A percentile compares a stretch with the other conserved stretches of the same genome.
Evolutionary conservation across 2,113 vertebrate species (phyloP).

Genomic region (Hyperopisus bebe): DNA sequence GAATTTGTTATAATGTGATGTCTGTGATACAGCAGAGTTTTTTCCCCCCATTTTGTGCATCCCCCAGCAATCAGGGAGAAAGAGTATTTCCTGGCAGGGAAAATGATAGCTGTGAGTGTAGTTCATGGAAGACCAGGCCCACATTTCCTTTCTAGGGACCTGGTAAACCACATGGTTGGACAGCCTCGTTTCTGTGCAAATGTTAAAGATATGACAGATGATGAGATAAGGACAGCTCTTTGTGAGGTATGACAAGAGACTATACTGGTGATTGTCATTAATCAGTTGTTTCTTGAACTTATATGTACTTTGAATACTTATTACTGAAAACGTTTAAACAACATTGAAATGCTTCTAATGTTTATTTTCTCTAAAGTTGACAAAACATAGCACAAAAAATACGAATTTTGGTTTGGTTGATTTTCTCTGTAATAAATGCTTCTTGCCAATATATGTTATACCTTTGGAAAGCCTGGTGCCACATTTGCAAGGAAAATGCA

Average conservation of each 20-base stretch:
- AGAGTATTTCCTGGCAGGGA: background rate
- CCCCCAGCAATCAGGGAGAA: too few species aligned
- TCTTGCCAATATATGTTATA: too few species aligned
- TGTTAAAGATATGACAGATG: conserved; percentile 16
- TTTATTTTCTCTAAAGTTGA: too few species aligned
- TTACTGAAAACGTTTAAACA: background rate
- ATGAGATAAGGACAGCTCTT: conserved; percentile 10
- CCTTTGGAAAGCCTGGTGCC: too few species aligned
- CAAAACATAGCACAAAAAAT: too few species aligned
- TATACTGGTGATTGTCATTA: background rate
- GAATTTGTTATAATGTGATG: too few species aligned
- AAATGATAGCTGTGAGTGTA: conserved; percentile 8
- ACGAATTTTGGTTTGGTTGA: too few species aligned
- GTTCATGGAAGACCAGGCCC: conserved; percentile 15
- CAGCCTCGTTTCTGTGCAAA: conserved; percentile 6
- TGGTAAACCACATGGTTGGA: background rate
- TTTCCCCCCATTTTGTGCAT: too few species aligned
- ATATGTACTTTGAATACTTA: background rate
- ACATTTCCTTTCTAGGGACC: conserved; percentile 6
- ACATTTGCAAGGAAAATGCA: too few species aligned
- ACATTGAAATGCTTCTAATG: too few species aligned
- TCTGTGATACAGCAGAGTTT: too few species aligned
- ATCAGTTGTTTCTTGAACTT: background rate
- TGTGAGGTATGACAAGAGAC: conserved; percentile 17
- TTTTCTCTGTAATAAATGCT: too few species aligned